Evolutionary conservation across 2,888 invertebrate genomes (phyloP), one percentile per base, ranked within the genome.

Genomic region (Synergus laeviventris): DNA sequence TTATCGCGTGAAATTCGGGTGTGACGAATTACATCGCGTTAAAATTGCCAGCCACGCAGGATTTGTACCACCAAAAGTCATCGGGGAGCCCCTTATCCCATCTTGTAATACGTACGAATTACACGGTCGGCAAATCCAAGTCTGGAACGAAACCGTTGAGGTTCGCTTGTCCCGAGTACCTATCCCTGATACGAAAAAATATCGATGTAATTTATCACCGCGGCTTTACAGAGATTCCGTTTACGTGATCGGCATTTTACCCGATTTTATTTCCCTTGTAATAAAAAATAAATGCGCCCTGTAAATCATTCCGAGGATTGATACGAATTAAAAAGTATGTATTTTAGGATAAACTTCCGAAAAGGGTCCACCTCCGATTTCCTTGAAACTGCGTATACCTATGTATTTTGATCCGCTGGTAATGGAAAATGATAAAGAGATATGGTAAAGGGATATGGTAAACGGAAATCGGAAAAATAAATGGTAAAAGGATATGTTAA

Each of bases 61-160:
- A 64, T 42, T 64, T 42, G 64, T 64, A 42, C 64, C 64, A 64
- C 42, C 42, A 42, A 64, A 64, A 42, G 24, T 64, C 64, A 64
- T 21, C 42, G 64, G 14, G 38, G 24, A 42, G 24, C 24, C 24
- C 24, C 42, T 42, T 61, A 36, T 21, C 64, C 64, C 64, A 64
- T 42, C 42, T 64, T 64, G 42, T 42, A 64, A 42, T 42, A 64
- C 14, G 64, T 42, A 42, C 39, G 24, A 64, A 64, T 64, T 64
- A 42, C 42, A 64, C 42, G 64, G 64, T 42, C 64, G 64, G 64
- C 64, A 42, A 64, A 64, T 42, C 21, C 42, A 38, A 39, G 21
- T 62, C 64, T 64, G 64, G 39, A 64, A 64, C 42, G 64, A 64
- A 64, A 21, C 42, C 42, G 42, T 64, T 64, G 64, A 64, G 18